Evolutionary conservation across 2,888 invertebrate species (phyloP), one percentile per base, ranked within the genome.

Genomic region (Xanthia togata): DNA sequence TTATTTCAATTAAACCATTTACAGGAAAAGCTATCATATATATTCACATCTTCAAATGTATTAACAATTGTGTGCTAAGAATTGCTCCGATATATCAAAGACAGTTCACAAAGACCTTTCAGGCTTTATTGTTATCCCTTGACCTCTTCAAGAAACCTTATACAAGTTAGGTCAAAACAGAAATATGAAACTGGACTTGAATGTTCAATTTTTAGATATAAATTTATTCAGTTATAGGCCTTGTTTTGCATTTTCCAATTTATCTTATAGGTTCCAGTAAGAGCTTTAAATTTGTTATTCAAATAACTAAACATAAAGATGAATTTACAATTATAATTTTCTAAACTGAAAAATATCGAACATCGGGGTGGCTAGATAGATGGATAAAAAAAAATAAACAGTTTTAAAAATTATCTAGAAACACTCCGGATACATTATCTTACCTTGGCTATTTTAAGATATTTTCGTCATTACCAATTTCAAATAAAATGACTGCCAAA

Each of bases 221-320:
- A 47, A 68, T 57, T 65, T 63, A 57, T 53, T 70, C 67, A 70
- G 38, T 14, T 35, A 41, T 64, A 35, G 53, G 20, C 44, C n/a
- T 38, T 12, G 57, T 35, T 83, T 82, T 71, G 35, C 70, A 79
- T 73, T 67, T 62, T 78, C 31, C 41, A 59, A 70, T 72, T 67
- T 53, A 70, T 77, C 41, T 82, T 68, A 23, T 38, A 41, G 44
- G 9, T 62, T 57, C 53, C 31, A 78, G 62, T 59, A 38, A 38
- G 44, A 63, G 44, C 35, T 68, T 60, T 41, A 38, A 41, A 47
- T 84, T 82, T 84, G 68, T 59, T 64, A 79, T 71, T 84, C 68
- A 79, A 82, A 68, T 79, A 70, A 35, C 17, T 64, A 12, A 71
- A 55, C 41, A 35, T 35, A 47, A 14, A 41, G 12, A 1, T 59